Evolutionary conservation across 1,140 invertebrate genomes (phyloP).

Genomic region (Heliothis subflexa): DNA sequence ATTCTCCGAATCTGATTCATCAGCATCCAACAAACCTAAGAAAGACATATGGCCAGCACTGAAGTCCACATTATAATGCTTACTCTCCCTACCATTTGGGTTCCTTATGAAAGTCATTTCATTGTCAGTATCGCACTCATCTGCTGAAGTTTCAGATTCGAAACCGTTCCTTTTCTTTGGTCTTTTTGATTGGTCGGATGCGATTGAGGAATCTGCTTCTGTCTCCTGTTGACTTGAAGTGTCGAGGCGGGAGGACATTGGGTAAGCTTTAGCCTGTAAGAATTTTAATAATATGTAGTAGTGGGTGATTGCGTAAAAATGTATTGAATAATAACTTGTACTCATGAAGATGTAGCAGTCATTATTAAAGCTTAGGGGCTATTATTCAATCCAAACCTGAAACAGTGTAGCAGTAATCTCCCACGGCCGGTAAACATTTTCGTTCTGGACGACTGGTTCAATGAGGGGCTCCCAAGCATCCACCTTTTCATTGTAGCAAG

Average conservation of each 20-base stretch:
- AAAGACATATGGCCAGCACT: constrained; percentile 75
- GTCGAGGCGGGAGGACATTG: constrained; percentile 87
- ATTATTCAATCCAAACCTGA: constrained; percentile 70
- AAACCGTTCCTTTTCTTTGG: constrained; percentile 73
- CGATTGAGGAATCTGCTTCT: constrained; percentile 60
- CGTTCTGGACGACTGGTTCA: constrained; percentile 90
- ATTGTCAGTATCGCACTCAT: constrained; percentile 87
- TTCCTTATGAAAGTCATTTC: constrained; percentile 87
- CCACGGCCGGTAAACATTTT: constrained; percentile 91
- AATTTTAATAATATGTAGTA: constrained; percentile 5
- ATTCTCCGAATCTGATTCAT: constrained; percentile 94
- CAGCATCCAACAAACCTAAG: constrained; percentile 88
- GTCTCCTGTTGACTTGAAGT: constrained; percentile 74
- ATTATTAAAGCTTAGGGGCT: too few relatives aligned
- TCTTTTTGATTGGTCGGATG: constrained; percentile 59
- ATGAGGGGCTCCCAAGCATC: constrained; percentile 93
- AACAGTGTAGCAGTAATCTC: constrained; percentile 90
- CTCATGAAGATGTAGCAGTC: too few relatives aligned
- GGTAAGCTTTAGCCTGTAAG: constrained; percentile 88
- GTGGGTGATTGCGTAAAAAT: not conserved
- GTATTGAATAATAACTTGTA: not conserved
- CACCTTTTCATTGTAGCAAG: constrained; percentile 91
- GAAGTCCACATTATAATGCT: constrained; percentile 67
- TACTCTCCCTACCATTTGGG: constrained; percentile 78
- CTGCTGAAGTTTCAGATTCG: constrained; percentile 88